Base-by-base conservation (phyloP, 1,140 invertebrate species). In the Argopecten irradians region DNA sequence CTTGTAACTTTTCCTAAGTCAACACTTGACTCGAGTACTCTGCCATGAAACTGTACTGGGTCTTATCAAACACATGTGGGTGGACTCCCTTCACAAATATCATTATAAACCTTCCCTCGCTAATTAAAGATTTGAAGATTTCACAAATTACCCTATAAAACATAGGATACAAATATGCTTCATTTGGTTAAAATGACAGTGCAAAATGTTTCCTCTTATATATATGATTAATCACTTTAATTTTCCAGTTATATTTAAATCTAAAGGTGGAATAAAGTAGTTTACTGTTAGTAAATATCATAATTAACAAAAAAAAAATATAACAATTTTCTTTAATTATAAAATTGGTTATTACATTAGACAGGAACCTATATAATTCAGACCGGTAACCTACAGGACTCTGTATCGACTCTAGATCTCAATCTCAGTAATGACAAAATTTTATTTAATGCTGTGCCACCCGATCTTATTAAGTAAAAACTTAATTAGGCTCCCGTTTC, bases 401-500 rank as follows among this genome's bases (percentile, higher is more conserved):
- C 55, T 28, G 55, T 2, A 71, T 28, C n/a, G 11, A 71, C n/a
- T 71, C n/a, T n/a, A 28, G 55, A 71, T 71, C n/a, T 8, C 55
- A 71, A 71, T 71, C 55, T 71, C 28, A 0, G 55, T 71, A 71
- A 71, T 71, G 19, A 46, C n/a, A 71, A 71, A 71, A n/a, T 28
- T 71, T n/a, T 71, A 71, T 71, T 71, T 71, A 71, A 71, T 28
- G 22, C 28, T n/a, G 22, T 28, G 55, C 22, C 55, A 71, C 55
- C 55, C n/a, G 22, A 71, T 71, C 28, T 71, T 71, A 71, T 71
- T 22, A 71, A 71, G 55, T 71, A 71, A 71, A 71, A 71, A 3
- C 55, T 71, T 71, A 71, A 71, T 71, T 71, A n/a, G n/a, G 55
- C 55, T 71, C 22, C 55, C 55, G 55, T 71, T n/a, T 28, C 55